These are phyloP conservation scores for Micromesistius poutassou DNA, from an alignment of 2,797 vertebrate genomes.

Conservation along the genomic window DNA sequence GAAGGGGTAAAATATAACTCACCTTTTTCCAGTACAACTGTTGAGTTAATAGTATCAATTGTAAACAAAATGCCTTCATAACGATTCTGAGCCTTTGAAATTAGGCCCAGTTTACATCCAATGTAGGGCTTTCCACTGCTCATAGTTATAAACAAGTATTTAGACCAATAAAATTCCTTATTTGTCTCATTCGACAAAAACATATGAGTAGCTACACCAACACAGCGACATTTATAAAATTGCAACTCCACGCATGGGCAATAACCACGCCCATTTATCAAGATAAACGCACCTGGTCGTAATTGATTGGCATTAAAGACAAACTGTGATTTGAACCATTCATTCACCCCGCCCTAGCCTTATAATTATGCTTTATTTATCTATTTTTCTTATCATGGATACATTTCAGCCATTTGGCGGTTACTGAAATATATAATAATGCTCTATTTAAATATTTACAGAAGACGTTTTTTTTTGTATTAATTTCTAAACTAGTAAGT, in stretches of 20 bases:
- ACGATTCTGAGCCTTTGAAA: constrained; percentile 93
- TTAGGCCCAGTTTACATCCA: constrained; percentile 86
- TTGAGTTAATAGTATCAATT: constrained; percentile 90
- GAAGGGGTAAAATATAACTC: constrained; percentile 31
- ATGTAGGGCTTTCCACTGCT: constrained; percentile 82
- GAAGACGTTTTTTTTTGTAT: too few species aligned
- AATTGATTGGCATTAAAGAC: neutral
- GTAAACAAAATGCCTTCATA: constrained; percentile 95
- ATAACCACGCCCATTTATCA: constrained; percentile 46
- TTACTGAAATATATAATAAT: too few species aligned
- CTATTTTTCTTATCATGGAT: too few species aligned
- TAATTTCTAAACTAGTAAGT: too few species aligned
- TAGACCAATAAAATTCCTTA: neutral
- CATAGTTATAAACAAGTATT: constrained; percentile 63
- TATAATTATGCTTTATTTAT: too few species aligned
- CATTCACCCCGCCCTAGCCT: too few species aligned
- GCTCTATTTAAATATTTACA: too few species aligned
- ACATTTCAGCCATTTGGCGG: too few species aligned
- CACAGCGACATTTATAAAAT: neutral
- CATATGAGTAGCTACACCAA: neutral
- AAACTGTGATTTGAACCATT: too few species aligned
- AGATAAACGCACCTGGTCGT: constrained; percentile 38
- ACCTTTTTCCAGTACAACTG: constrained; percentile 87
- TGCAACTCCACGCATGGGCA: constrained; percentile 31
- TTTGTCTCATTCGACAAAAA: neutral